Evolutionary conservation across 2,888 invertebrate genomes (phyloP), one percentile per base, ranked within the genome.

Genomic region (Phalera bucephala): DNA sequence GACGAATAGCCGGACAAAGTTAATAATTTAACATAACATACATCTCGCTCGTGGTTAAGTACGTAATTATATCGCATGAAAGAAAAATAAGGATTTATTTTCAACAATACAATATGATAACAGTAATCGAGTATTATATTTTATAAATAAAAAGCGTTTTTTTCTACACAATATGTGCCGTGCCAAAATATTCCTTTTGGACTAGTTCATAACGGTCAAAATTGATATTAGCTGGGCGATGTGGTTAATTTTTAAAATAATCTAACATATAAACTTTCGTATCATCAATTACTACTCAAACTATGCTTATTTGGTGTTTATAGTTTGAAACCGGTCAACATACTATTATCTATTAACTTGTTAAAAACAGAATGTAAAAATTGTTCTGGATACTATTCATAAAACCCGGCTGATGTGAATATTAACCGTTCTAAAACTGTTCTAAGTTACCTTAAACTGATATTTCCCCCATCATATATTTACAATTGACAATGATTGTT

Each of bases 141-240:
- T 58, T 52, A 31, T 34, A 40, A 39, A 48, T 41, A 48, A 44
- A 62, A 63, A 66, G 59, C 68, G 54, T 70, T 72, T 25, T 73
- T 73, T 71, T 69, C 55, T 71, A 75, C 60, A 69, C 49, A n/a
- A n/a, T n/a, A 55, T 38, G 50, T 69, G 54, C 76, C 67, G 83
- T 83, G 83, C 83, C 83, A 83, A 83, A 82, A 72, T 64, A 68
- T 48, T 36, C 31, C 19, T 33, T 26, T 36, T 36, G 27, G 35
- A 34, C 27, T 22, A 46, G 35, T 55, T 38, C 23, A 4, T 27
- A 31, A 31, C 35, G 27, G 7, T 13, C 2, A 30, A 11, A 33
- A 27, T 48, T 30, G 10, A 34, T 13, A 39, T 23, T 47, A 26
- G 13, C 35, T 19, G 30, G 39, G 23, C 25, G 38, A 39, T 22